These are phyloP conservation scores for Oreochromis mossambicus DNA, from an alignment of 2,797 vertebrate species.

Conservation along the genomic window DNA sequence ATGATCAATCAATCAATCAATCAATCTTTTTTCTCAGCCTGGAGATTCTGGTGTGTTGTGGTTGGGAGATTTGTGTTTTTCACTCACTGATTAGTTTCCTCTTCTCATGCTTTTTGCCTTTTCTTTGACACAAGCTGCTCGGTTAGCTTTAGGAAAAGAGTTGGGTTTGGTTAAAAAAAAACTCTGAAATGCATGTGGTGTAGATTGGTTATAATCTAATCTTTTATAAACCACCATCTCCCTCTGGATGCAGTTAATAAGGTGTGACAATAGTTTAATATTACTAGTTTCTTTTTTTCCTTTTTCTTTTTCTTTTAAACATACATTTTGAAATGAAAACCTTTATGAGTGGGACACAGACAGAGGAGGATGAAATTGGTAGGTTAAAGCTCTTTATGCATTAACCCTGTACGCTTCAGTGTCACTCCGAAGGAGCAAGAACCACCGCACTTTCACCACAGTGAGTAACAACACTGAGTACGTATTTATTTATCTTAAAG, in stretches of 20 bases:
- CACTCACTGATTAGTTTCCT: background rate
- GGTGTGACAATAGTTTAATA: constrained; percentile 46
- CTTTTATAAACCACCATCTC: constrained; percentile 21
- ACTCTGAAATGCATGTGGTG: constrained; percentile 29
- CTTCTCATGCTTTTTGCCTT: background rate
- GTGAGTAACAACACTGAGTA: background rate
- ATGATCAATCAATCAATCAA: no score
- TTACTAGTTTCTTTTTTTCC: background rate
- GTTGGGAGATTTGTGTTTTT: background rate
- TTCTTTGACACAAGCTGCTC: background rate
- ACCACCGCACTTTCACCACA: background rate
- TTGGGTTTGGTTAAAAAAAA: background rate
- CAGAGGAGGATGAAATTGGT: constrained; percentile 31
- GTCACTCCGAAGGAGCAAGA: background rate
- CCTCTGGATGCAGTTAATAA: constrained; percentile 23
- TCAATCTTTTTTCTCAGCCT: background rate
- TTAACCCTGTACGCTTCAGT: background rate
- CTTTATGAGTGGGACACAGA: constrained; percentile 31
- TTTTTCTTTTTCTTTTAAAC: background rate
- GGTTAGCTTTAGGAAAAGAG: background rate
- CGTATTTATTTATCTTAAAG: background rate
- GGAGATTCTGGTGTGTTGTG: background rate
- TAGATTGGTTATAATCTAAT: constrained; percentile 34
- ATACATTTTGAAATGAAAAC: constrained; percentile 49
- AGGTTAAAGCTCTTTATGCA: background rate